Percentiles rank a stretch among this genome's conserved stretches.
Conservation (phyloP, 2,888 invertebrate genomes). For the Poecilus cupreus region DNA sequence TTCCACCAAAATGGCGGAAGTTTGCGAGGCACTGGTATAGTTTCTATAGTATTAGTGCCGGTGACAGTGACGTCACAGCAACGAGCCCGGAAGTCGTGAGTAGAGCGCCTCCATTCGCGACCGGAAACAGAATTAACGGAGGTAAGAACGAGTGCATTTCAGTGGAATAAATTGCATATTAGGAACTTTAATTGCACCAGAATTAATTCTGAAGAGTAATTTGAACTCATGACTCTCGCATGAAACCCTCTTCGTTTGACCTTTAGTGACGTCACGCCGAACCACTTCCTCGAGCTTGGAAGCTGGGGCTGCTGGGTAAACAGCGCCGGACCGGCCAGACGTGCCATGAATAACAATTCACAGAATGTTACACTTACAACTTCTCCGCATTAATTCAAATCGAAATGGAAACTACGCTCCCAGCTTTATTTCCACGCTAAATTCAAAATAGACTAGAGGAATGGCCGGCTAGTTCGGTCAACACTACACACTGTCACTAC, state of each 20-base stretch:
- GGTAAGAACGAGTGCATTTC: conserved; percentile 54
- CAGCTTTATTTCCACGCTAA: too few relatives aligned
- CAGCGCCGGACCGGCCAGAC: neutral
- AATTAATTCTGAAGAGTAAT: conserved; percentile 58
- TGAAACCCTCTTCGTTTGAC: conserved; percentile 20
- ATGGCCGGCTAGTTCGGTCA: too few relatives aligned
- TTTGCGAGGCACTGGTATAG: neutral
- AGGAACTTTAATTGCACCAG: conserved; percentile 52
- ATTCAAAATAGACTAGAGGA: too few relatives aligned
- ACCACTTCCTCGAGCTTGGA: neutral
- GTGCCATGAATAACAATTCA: too few relatives aligned
- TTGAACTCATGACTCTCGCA: conserved; percentile 44
- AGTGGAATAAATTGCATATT: conserved; percentile 58
- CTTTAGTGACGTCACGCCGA: conserved; percentile 13
- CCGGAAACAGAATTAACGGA: conserved; percentile 47
- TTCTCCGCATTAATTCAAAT: too few relatives aligned
- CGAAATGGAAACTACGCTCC: too few relatives aligned
- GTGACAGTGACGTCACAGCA: conserved; percentile 14
- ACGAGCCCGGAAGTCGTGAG: conserved; percentile 7
- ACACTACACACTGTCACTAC: too few relatives aligned
- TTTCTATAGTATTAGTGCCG: neutral
- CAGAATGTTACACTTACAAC: too few relatives aligned
- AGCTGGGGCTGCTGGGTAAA: neutral
- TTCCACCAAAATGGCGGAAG: too few relatives aligned
- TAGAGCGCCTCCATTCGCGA: neutral